phyloP scores from a whole-genome alignment of 2,797 vertebrate genomes.

The Gadopsis bispinosus region DNA sequence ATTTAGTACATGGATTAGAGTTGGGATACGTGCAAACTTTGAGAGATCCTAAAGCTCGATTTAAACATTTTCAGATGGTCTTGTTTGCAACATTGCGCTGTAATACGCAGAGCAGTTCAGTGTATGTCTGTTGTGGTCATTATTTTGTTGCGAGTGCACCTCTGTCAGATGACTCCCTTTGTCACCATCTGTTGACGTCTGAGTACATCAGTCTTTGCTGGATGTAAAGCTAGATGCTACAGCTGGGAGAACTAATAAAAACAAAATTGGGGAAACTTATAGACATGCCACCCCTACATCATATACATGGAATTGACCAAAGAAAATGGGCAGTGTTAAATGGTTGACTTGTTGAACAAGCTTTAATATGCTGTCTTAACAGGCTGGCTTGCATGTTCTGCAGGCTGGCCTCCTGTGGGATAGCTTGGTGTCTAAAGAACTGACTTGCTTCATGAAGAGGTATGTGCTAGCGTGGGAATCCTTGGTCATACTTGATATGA shows the following conservation, averaged over 20 bases:
- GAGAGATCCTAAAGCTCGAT: neutral
- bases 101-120: constrained; percentile 1
- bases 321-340: neutral
- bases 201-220: neutral
- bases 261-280: neutral
- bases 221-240: neutral
- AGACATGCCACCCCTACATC: neutral
- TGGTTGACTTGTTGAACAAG: neutral
- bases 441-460: constrained; percentile 14
- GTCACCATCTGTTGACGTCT: constrained; percentile 9
- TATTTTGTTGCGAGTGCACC: neutral
- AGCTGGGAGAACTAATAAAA: neutral
- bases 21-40: neutral
- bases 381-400: neutral
- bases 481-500: constrained; percentile 13
- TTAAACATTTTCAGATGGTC: neutral
- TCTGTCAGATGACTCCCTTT: neutral
- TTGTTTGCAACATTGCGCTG: neutral
- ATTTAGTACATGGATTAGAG: neutral
- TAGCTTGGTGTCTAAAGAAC: neutral
- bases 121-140: neutral
- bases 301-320: neutral
- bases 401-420: constrained; percentile 1
- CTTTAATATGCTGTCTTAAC: neutral
- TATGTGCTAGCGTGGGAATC: constrained; percentile 37